A percentile compares a stretch with the other conserved stretches of the same genome.
phyloP scores from a whole-genome alignment of 2,888 invertebrate genomes.

The Callyntrura sp. region DNA sequence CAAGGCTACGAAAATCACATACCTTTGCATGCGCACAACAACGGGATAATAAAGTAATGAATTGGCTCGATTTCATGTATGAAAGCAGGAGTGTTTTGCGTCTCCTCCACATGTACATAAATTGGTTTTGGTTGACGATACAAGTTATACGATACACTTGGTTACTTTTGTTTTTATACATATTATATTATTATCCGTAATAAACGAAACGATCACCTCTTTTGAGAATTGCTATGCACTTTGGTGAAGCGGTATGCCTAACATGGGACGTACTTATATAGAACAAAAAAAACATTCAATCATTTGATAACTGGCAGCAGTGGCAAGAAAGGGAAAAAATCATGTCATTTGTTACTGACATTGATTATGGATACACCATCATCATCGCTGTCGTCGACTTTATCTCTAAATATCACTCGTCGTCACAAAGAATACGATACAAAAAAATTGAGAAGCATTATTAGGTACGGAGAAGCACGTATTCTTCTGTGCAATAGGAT shows the following conservation, averaged over 20 bases:
- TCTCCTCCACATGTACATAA: not conserved
- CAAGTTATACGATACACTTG: not conserved
- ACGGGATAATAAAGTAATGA: constrained; percentile 6
- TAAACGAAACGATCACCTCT: not conserved
- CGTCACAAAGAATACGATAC: not conserved
- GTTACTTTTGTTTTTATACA: constrained; percentile 12
- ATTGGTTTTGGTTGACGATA: not conserved
- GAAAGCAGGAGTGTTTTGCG: not conserved
- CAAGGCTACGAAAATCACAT: constrained; percentile 25
- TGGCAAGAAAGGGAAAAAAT: not conserved
- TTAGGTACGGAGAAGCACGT: not conserved
- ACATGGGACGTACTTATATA: not conserved
- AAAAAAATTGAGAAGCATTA: not conserved
- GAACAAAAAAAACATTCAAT: not conserved
- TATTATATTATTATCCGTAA: constrained; percentile 1
- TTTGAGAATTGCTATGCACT: not conserved
- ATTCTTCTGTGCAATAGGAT: not conserved
- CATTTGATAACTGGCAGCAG: not conserved
- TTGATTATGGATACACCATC: not conserved
- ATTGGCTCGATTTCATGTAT: constrained; percentile 22
- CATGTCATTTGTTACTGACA: constrained; percentile 29
- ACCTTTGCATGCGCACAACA: not conserved
- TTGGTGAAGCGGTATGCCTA: too few relatives aligned
- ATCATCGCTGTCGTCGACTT: not conserved
- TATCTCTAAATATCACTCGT: not conserved